Conservation (phyloP, 2,888 invertebrate species). For the Pegoplata infirma region DNA sequence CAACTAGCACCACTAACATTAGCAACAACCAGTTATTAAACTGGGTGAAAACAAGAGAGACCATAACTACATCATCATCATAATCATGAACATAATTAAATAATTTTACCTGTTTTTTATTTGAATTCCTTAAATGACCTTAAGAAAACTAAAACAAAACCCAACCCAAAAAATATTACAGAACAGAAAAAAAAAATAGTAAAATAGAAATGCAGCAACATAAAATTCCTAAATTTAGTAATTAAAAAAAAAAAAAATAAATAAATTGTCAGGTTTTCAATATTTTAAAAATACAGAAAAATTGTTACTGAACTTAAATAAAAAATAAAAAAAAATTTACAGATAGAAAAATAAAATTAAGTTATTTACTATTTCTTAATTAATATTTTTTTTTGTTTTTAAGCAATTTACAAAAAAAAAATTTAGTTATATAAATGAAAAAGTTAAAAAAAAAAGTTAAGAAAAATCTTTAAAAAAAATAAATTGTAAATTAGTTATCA, state of each 20-base stretch:
- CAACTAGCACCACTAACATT: background rate
- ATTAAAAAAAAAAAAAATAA: slow-evolving; percentile 26
- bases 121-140: slow-evolving; percentile 13
- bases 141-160: background rate
- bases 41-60: background rate
- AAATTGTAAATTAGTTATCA: background rate
- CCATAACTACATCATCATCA: background rate
- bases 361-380: background rate
- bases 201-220: slow-evolving; percentile 7
- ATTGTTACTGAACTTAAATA: slow-evolving; percentile 9
- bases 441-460: slow-evolving; percentile 1
- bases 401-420: slow-evolving; percentile 41
- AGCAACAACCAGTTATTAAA: background rate
- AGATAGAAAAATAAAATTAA: slow-evolving; percentile 14
- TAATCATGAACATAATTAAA: background rate
- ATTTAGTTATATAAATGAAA: slow-evolving; percentile 18
- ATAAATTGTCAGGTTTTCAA: slow-evolving; percentile 26
- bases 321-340: background rate
- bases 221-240: slow-evolving; percentile 45
- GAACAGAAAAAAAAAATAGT: too few species aligned
- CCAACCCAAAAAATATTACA: too few species aligned
- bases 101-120: slow-evolving; percentile 1
- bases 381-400: slow-evolving; percentile 13
- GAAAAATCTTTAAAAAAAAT: slow-evolving; percentile 1
- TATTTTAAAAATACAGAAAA: background rate